phyloP scores from a whole-genome alignment of 2,113 vertebrate genomes.

The Peromyscus maniculatus region DNA sequence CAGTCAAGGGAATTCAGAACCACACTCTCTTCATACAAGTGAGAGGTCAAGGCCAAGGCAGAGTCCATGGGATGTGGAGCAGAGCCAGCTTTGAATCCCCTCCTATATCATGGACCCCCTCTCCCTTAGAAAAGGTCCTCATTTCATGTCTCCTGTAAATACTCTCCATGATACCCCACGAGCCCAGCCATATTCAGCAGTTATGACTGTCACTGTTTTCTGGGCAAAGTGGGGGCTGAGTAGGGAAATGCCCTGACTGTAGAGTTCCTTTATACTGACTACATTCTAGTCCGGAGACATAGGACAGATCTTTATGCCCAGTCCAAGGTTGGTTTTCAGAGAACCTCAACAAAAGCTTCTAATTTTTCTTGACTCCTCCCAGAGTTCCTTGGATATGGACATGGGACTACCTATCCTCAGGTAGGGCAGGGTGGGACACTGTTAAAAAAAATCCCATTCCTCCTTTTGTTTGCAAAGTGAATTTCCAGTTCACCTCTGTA shows the following conservation, averaged over 20 bases:
- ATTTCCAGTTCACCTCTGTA: not conserved
- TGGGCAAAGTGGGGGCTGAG: no score
- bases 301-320: not conserved
- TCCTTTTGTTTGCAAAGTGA: not conserved
- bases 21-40: not conserved
- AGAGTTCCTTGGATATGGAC: not conserved
- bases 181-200: not conserved
- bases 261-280: not conserved
- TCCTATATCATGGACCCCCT: not conserved
- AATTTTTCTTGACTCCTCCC: not conserved
- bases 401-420: not conserved
- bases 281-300: no score
- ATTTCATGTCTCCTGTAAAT: not conserved
- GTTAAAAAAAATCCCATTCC: not conserved
- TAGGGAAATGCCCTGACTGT: not conserved
- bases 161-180: not conserved
- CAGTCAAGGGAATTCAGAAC: not conserved
- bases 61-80: not conserved
- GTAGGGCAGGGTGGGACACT: rapidly evolving
- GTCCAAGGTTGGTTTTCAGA: not conserved
- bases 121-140: no score
- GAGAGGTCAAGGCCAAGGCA: not conserved
- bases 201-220: not conserved
- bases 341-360: not conserved
- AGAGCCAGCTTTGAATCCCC: not conserved